phyloP scores from a whole-genome alignment of 2,797 vertebrate genomes.

The Naso thynnoides region DNA sequence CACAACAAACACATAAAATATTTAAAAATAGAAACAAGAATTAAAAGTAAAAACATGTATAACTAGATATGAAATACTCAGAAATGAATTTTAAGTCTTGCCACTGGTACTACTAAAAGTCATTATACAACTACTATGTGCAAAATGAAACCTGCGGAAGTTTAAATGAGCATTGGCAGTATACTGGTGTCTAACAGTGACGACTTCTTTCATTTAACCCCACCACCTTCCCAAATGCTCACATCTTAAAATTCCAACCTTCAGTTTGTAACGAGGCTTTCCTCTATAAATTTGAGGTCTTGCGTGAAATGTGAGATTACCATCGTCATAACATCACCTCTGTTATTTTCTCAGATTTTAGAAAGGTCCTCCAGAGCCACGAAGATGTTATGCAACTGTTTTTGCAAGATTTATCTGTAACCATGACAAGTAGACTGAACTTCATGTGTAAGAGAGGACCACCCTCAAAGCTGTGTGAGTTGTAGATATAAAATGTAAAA shows the following conservation, averaged over 20 bases:
- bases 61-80: too few species aligned
- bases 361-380: not conserved
- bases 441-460: not conserved
- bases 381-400: not conserved
- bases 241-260: too few species aligned
- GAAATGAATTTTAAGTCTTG: too few species aligned
- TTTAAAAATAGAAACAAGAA: too few species aligned
- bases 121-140: too few species aligned
- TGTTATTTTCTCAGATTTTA: not conserved
- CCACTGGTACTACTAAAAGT: too few species aligned
- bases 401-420: not conserved
- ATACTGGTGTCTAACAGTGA: too few species aligned
- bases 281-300: not conserved
- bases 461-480: not conserved
- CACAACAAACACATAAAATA: too few species aligned
- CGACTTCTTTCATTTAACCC: not conserved
- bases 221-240: not conserved
- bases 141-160: too few species aligned
- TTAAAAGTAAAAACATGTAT: too few species aligned
- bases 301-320: not conserved
- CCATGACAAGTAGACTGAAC: not conserved
- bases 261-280: too few species aligned
- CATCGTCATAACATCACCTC: not conserved
- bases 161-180: too few species aligned
- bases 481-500: not conserved